Conservation (phyloP, 53 echinoderm and acorn worm species). For the Echinarachnius parma region DNA sequence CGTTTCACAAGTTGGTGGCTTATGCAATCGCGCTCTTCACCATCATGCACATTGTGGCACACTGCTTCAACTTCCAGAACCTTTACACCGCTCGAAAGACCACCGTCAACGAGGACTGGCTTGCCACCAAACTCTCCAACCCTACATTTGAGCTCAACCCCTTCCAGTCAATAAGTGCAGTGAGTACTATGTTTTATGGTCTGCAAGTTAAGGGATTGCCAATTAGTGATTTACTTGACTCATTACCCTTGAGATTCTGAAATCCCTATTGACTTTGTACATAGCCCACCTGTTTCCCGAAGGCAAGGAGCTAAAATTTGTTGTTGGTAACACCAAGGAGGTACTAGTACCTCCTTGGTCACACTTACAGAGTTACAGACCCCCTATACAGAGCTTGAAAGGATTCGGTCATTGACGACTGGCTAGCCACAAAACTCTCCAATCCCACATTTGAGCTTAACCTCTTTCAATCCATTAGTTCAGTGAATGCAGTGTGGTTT, state of each 20-base stretch:
- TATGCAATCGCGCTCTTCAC: constrained; percentile 80
- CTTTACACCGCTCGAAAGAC: constrained; percentile 53
- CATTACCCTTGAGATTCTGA: too few species aligned
- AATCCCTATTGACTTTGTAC: too few species aligned
- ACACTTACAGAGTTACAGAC: too few species aligned
- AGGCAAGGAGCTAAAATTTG: not conserved
- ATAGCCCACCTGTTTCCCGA: too few species aligned
- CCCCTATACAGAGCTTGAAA: constrained; percentile 60
- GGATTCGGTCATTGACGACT: not conserved
- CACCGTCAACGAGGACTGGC: not conserved
- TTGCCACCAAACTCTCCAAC: constrained; percentile 36
- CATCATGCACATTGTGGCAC: constrained; percentile 72
- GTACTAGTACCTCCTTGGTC: too few species aligned
- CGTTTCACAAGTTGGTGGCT: constrained; percentile 92
- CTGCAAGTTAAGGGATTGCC: too few species aligned
- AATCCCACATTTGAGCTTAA: constrained; percentile 55
- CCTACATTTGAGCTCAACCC: constrained; percentile 67
- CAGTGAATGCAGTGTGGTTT: too few species aligned
- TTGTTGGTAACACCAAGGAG: too few species aligned
- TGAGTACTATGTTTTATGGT: too few species aligned
- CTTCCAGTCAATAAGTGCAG: constrained; percentile 23
- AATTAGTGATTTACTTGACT: too few species aligned
- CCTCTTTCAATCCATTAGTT: constrained; percentile 45
- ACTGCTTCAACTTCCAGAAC: constrained; percentile 91
- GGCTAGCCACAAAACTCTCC: constrained; percentile 31